phyloP scores from a whole-genome alignment of 2,888 invertebrate genomes.

The Anodontia alba region DNA sequence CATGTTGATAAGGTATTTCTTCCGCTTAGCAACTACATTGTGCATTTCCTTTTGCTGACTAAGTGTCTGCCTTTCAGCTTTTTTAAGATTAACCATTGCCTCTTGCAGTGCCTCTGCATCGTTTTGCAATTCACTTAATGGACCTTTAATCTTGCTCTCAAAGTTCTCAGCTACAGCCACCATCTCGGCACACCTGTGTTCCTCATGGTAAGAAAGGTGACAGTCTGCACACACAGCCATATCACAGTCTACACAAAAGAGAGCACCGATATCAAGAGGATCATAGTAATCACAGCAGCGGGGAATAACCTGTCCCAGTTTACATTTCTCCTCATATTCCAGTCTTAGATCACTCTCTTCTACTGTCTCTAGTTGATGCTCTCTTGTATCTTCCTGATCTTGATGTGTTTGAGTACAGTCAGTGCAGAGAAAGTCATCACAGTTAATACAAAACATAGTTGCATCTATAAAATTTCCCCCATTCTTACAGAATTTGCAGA shows the following conservation, averaged over 20 bases:
- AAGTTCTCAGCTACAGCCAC: constrained; percentile 77
- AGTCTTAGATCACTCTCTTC: constrained; percentile 60
- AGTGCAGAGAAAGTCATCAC: constrained; percentile 75
- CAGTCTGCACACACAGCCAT: constrained; percentile 75
- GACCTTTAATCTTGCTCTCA: constrained; percentile 73
- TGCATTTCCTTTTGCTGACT: constrained; percentile 68
- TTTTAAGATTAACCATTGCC: constrained; percentile 62
- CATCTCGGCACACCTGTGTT: constrained; percentile 77
- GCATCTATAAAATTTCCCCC: constrained; percentile 69
- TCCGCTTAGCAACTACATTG: constrained; percentile 65
- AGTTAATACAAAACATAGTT: constrained; percentile 71
- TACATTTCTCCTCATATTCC: constrained; percentile 51
- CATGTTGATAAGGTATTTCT: constrained; percentile 69
- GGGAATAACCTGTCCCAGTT: constrained; percentile 59
- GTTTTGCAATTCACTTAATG: constrained; percentile 66
- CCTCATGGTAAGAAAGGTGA: constrained; percentile 66
- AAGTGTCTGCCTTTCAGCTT: constrained; percentile 58
- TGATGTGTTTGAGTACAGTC: constrained; percentile 68
- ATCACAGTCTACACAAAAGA: constrained; percentile 79
- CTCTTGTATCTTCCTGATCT: constrained; percentile 69
- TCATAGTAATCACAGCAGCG: constrained; percentile 76
- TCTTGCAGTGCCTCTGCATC: constrained; percentile 64
- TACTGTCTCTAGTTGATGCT: constrained; percentile 69
- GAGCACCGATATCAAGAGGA: constrained; percentile 75
- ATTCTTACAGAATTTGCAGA: constrained; percentile 69